Conservation (phyloP, 2,888 invertebrate species). For the Buathra laborator region DNA sequence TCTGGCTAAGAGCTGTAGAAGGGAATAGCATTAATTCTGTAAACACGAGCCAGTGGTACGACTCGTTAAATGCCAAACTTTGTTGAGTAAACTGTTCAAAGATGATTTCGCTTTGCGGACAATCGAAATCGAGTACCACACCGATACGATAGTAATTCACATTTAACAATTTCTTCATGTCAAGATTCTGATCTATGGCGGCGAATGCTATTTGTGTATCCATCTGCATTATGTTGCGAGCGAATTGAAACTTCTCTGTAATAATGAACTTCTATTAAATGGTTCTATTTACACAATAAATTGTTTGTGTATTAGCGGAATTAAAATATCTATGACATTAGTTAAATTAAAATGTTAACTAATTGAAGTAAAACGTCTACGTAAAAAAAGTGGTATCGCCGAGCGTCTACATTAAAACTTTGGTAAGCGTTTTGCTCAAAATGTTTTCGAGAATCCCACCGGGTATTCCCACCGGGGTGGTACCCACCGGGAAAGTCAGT, state of each 20-base stretch:
- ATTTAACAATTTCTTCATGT: slow-evolving; percentile 67
- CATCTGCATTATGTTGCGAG: slow-evolving; percentile 62
- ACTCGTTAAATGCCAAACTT: slow-evolving; percentile 76
- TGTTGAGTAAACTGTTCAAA: slow-evolving; percentile 74
- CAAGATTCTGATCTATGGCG: slow-evolving; percentile 62
- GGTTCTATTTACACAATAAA: background rate
- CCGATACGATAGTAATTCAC: slow-evolving; percentile 76
- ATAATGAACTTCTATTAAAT: background rate
- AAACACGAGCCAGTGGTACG: slow-evolving; percentile 78
- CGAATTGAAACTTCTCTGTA: slow-evolving; percentile 56
- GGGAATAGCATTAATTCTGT: slow-evolving; percentile 67
- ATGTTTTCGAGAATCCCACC: too few relatives aligned
- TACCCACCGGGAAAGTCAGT: too few relatives aligned
- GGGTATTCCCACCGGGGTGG: too few relatives aligned
- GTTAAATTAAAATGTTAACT: background rate
- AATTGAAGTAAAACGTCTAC: background rate
- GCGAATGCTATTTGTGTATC: slow-evolving; percentile 65
- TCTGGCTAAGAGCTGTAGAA: slow-evolving; percentile 59
- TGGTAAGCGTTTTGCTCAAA: too few relatives aligned
- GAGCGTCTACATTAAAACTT: too few relatives aligned
- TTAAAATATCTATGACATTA: background rate
- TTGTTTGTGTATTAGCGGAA: slow-evolving; percentile 1
- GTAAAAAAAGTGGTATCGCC: background rate
- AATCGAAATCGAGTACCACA: slow-evolving; percentile 76
- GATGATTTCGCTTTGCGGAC: slow-evolving; percentile 69